Base-by-base conservation (phyloP, 2,113 vertebrate genomes). In the Pterophyllum scalare region DNA sequence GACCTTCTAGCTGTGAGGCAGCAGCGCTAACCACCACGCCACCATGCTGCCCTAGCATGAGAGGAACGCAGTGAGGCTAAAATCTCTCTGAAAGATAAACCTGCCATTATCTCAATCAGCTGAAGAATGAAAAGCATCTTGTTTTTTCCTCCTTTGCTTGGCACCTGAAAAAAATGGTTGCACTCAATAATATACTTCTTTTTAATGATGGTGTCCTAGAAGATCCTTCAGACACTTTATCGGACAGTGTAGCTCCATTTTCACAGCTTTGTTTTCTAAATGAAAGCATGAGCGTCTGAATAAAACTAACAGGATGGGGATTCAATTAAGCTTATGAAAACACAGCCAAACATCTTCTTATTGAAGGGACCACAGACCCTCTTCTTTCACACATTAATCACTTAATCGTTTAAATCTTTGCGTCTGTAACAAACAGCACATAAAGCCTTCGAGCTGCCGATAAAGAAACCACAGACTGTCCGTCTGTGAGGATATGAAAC, bases 401-500 rank as follows among this genome's bases (percentile, higher is more conserved):
- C 5, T 6, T 49, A 52, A 54, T 54, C 52, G 4, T 7, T 20
- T 8, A 54, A 49, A 22, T 19, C 24, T 22, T 70, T 15, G 4
- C 20, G 9, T 70, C 46, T 49, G 43, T 28, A 70, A 2, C 43
- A 28, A 49, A 43, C 24, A 70, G 19, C 24, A 52, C 13, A 11
- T 72, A 54, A 72, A 54, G 46, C 26, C 26, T 72, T 54, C 46
- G 31, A 31, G 33, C 67, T 72, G 46, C 26, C 54, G 46, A 72
- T 52, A 31, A 17, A 52, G 6, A 52, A 72, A 72, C 46, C 67
- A 31, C 46, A 72, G 26, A n/a, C 43, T 8, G 17, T 52, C 11
- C 26, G 2, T 54, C 67, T 72, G 6, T 54, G 12, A 54, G 46
- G 67, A 72, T 72, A 72, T 72, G 67, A 72, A 72, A 72, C 67